A percentile compares a stretch with the other conserved stretches of the same genome.
Evolutionary conservation across 2,797 vertebrate species (phyloP).

Genomic region (Meriones psammophilus): DNA sequence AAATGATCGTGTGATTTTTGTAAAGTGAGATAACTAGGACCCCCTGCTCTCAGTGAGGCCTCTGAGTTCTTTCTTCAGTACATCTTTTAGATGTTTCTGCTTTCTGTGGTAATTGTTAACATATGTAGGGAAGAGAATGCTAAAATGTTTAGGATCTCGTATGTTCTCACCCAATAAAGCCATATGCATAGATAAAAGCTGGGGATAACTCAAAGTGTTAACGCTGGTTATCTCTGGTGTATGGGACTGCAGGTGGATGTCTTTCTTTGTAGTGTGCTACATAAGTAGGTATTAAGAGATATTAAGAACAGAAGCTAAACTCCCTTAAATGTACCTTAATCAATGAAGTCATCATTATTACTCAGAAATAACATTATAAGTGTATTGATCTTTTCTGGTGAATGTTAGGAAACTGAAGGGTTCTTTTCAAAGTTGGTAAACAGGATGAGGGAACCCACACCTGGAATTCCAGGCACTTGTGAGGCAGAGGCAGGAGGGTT

Average conservation of each 20-base stretch:
- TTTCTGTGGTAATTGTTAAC: background rate
- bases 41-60: background rate
- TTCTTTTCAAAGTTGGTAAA: background rate
- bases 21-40: background rate
- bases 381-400: background rate
- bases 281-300: background rate
- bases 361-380: background rate
- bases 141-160: constrained; percentile 47
- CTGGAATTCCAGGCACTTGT: background rate
- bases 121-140: constrained; percentile 56
- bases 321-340: background rate
- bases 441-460: background rate
- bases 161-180: background rate
- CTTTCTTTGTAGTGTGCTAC: background rate
- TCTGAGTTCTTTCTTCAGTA: background rate
- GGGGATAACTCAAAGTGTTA: background rate
- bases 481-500: background rate
- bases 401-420: background rate
- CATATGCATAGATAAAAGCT: background rate
- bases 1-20: background rate
- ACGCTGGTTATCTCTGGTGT: background rate
- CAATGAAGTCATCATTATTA: background rate
- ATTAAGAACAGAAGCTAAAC: background rate
- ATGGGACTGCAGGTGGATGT: background rate
- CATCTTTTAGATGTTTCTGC: background rate